These are phyloP conservation scores for Enteromius viviparus DNA, from an alignment of 2,797 vertebrate species.

Conservation along the genomic window DNA sequence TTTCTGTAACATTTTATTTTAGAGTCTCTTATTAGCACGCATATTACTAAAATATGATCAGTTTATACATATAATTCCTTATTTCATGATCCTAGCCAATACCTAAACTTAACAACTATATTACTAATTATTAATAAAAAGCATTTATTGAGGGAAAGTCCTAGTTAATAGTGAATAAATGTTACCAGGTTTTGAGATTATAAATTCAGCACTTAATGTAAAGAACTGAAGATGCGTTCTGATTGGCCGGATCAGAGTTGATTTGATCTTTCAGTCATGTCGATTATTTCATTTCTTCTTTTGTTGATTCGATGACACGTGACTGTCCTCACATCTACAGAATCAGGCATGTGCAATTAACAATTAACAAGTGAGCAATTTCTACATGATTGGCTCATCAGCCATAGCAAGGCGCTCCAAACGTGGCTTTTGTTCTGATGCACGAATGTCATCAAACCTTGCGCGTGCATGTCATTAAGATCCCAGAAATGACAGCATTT, in stretches of 20 bases:
- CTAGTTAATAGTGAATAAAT: too few relatives aligned
- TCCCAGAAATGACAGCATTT: neutral
- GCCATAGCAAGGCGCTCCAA: neutral
- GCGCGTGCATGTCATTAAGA: neutral
- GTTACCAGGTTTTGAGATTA: neutral
- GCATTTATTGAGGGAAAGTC: too few relatives aligned
- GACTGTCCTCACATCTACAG: neutral
- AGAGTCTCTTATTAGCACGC: too few relatives aligned
- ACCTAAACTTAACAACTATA: too few relatives aligned
- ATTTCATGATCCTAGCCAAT: too few relatives aligned
- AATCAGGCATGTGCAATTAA: slow-evolving; percentile 25
- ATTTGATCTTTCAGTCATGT: slow-evolving; percentile 58
- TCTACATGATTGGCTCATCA: slow-evolving; percentile 37
- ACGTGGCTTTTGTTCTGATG: slow-evolving; percentile 6
- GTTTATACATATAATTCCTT: too few relatives aligned
- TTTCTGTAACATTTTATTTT: too few relatives aligned
- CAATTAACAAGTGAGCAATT: slow-evolving; percentile 41
- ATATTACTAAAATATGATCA: too few relatives aligned
- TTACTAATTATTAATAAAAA: too few relatives aligned
- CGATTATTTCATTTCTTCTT: slow-evolving; percentile 49
- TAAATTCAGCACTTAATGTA: neutral
- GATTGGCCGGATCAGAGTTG: neutral
- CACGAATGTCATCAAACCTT: neutral
- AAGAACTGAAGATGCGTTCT: neutral
- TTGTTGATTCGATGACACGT: slow-evolving; percentile 30